Base-by-base conservation (phyloP, 2,797 vertebrate genomes). In the Myotis findleyi region DNA sequence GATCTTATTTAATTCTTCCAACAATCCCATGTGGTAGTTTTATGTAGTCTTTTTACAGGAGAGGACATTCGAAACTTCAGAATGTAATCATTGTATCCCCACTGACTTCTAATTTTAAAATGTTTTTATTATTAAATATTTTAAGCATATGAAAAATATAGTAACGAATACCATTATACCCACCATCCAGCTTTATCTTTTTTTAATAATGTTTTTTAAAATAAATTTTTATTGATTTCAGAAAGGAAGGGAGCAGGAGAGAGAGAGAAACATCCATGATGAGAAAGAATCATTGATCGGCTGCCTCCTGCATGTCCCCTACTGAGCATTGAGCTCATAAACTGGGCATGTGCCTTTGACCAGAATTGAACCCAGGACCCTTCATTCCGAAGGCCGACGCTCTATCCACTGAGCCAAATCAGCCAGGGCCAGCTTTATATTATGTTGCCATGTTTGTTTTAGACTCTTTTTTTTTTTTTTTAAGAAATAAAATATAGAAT, bases 61-160 rank as follows among this genome's bases (percentile, higher is more conserved):
- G 85, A 85, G 41, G 27, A 71, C 38, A 51, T 83, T 96, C 88
- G 49, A 94, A 88, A 93, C 47, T 69, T 86, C 10, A 59, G 18
- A 72, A 41, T 92, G 18, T 83, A 84, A 71, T 93, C 55, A 55
- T 79, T 87, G 25, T 79, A 62, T 87, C 36, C 33, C 77, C 72
- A 73, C 18, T 62, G 59, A 79, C 53, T 59, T 84, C 38, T 88
- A 85, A 62, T 93, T 94, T 77, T 36, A 71, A 89, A 91, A 55
- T 68, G 5, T 36, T 64, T 88, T 88, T 68, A 82, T 94, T 82
- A 87, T 76, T 94, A 95, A 82, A 75, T 77, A 83, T 94, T 89
- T 89, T 55, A 90, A 81, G 27, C 53, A 84, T 87, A 79, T 91
- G 72, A 77, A 90, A 81, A 80, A 55, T 87, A 66, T 14, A 86